Evolutionary conservation across 1,140 invertebrate species (phyloP).

Genomic region (Grapholita molesta): DNA sequence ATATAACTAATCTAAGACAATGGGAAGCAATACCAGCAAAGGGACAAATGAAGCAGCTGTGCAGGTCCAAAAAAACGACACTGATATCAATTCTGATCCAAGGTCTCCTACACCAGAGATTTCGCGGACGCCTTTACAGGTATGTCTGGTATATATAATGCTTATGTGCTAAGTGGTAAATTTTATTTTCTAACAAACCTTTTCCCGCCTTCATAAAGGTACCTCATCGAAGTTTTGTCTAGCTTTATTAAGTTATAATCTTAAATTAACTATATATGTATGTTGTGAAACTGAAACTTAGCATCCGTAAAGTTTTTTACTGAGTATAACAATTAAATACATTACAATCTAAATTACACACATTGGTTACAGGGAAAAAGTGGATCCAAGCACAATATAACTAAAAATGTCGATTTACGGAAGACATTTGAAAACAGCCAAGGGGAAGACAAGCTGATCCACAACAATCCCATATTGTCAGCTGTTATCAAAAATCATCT

Average conservation of each 20-base stretch:
- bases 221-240: no score
- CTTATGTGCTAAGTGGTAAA: background rate
- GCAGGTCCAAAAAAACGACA: slow-evolving; percentile 45
- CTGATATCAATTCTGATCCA: slow-evolving; percentile 55
- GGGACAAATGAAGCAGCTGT: slow-evolving; percentile 42
- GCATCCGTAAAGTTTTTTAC: background rate
- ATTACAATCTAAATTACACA: slow-evolving; percentile 1
- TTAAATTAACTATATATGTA: background rate
- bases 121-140: slow-evolving; percentile 64
- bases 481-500: slow-evolving; percentile 72
- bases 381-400: slow-evolving; percentile 65
- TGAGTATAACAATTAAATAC: background rate
- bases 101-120: slow-evolving; percentile 72
- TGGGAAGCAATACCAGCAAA: slow-evolving; percentile 69
- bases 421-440: slow-evolving; percentile 65
- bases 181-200: background rate
- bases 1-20: slow-evolving; percentile 27
- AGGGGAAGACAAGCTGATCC: slow-evolving; percentile 60
- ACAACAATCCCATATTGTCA: slow-evolving; percentile 67
- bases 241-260: no score
- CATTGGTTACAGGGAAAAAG: slow-evolving; percentile 53
- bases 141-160: slow-evolving; percentile 23
- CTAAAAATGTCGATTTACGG: slow-evolving; percentile 66
- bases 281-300: background rate
- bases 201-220: background rate